Evolutionary conservation across 2,113 vertebrate genomes (phyloP), one percentile per base, ranked within the genome.

Genomic region (Phrynosoma platyrhinos): DNA sequence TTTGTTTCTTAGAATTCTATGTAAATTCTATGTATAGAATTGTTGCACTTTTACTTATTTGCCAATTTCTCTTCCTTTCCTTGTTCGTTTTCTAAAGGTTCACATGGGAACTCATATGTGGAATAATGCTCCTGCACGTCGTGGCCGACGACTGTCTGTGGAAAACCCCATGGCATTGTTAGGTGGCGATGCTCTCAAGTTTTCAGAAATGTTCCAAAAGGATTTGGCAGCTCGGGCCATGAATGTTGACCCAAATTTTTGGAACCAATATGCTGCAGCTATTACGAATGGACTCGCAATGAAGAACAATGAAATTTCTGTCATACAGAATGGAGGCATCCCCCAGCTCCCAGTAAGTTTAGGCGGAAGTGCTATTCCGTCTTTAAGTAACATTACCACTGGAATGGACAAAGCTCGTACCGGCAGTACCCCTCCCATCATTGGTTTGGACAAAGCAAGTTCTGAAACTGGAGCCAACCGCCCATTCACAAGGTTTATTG

Each of bases 51-150:
- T 5, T 9, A 72, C 95, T 96, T 75, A 95, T 91, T 20, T 82
- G 87, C 20, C 74, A 82, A 71, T 91, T 53, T 94, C 90, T 90
- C 90, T 74, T 1, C 88, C 94, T 90, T 95, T 92, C 55, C 96
- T 89, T 90, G 47, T 78, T 2, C 95, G 90, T 88, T 55, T 79
- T 86, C 36, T 71, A 10, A 96, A 99, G 99, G 99, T 99, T 91
- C 99, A 99, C 96, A 99, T 99, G 99, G 99, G 99, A 87, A 99
- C 99, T 10, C 99, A 99, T 95, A 99, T 99, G 99, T 99, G 99
- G 99, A 99, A 99, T 97, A 99, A 99, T 0, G 98, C 99, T 42
- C 99, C 99, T 0, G 99, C 99, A 5, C 96, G 99, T n/a, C 97
- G 99, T 0, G 99, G 99, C 86, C 98, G 99, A 58, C 98, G 99